Base-by-base conservation (phyloP, 1,140 invertebrate species). In the Anastrepha ludens region DNA sequence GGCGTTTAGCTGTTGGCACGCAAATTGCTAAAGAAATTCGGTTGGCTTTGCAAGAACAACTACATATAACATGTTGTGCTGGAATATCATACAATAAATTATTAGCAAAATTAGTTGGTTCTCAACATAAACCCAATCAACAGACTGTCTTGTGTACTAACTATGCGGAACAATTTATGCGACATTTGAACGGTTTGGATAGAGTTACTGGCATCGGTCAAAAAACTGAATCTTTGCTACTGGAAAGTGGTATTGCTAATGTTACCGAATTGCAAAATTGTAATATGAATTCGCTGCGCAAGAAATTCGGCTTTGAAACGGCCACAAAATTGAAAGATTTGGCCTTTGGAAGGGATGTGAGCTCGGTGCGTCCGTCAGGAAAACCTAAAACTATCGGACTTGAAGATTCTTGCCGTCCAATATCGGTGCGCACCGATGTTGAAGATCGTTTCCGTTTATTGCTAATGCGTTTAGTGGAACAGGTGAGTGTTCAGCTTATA, bases 51-150 rank as follows among this genome's bases (percentile, higher is more conserved):
- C 94, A 94, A 87, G 93, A 95, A 87, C 95, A 96, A 85, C 93
- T 97, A 64, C 95, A 95, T 60, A 94, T 97, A 62, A 97, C 97
- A 8, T 96, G 95, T 90, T 97, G 97, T 94, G 97, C 97, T 86
- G 97, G 97, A 15, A 95, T 98, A 88, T 95, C 96, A 59, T 96
- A 97, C 89, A 98, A 98, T 91, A 98, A 98, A 93, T 91, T 98
- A 78, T 92, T 98, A 89, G 96, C 97, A 4, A 98, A 98, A 93
- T 93, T 98, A 59, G 95, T 95, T 29, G 96, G 96, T 88, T 94
- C 95, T 58, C 93, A 95, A 74, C 94, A 97, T 90, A 97, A 97
- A 93, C 96, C 97, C 3, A 96, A 97, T 93, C 95, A 97, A 89
- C 97, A 98, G 91, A 98, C 97, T 9, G 94, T 96, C 17, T 92